Evolutionary conservation across 2,113 vertebrate genomes (phyloP).

Genomic region (Diphyllodes magnificus): DNA sequence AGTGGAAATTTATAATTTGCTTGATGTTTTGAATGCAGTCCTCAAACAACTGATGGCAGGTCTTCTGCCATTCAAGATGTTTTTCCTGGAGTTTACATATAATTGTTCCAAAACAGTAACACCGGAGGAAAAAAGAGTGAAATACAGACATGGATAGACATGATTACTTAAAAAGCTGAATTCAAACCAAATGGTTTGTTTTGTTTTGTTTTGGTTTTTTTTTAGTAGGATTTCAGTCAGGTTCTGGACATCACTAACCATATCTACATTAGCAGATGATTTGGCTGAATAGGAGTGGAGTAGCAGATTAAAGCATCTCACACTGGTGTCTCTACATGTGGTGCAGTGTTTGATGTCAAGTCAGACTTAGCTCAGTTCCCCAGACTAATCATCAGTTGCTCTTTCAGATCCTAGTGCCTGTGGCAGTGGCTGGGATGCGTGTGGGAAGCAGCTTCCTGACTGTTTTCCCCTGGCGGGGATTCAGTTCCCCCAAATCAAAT

Average conservation of each 20-base stretch:
- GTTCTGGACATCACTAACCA: background rate
- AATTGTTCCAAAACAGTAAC: background rate
- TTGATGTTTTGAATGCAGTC: background rate
- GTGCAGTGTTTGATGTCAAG: background rate
- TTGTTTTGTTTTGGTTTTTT: background rate
- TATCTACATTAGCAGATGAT: background rate
- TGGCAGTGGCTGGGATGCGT: fast-evolving
- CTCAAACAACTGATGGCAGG: background rate
- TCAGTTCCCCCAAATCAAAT: background rate
- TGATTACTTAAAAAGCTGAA: background rate
- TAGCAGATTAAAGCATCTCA: background rate
- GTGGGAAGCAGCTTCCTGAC: background rate
- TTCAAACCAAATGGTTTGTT: background rate
- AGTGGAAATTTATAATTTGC: background rate
- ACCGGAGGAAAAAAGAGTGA: background rate
- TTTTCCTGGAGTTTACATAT: background rate
- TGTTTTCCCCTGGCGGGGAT: background rate
- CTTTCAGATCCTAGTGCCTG: background rate
- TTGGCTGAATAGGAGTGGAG: background rate
- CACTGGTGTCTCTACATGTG: background rate
- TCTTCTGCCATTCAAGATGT: background rate
- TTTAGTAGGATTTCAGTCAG: background rate
- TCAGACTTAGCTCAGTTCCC: background rate
- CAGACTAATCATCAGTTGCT: background rate
- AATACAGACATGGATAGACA: background rate